Evolutionary conservation across 2,888 invertebrate species (phyloP).

Genomic region (Volucella bombylans): DNA sequence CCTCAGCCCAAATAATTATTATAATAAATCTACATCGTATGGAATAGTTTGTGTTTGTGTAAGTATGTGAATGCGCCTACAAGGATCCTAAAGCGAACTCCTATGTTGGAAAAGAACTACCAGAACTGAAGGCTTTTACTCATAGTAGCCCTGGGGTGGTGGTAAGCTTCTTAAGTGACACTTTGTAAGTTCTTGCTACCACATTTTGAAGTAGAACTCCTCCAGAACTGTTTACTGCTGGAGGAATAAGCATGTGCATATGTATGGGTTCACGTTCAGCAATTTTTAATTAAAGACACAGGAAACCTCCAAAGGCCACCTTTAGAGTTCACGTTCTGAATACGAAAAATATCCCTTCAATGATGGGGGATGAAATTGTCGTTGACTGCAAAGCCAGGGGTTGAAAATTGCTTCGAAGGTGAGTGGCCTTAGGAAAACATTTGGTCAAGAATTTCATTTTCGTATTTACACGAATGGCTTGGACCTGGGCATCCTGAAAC

Average conservation of each 20-base stretch:
- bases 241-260: background rate
- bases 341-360: background rate
- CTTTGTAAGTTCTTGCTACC: constrained; percentile 59
- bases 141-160: background rate
- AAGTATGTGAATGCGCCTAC: background rate
- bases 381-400: background rate
- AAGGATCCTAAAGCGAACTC: background rate
- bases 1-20: constrained; percentile 57
- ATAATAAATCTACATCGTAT: constrained; percentile 59
- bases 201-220: background rate
- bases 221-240: background rate
- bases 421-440: background rate
- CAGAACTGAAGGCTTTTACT: constrained; percentile 3
- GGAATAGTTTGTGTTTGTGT: constrained; percentile 37
- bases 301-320: constrained; percentile 33
- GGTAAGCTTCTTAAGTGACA: constrained; percentile 30
- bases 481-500: background rate
- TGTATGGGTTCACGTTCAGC: constrained; percentile 6
- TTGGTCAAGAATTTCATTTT: constrained; percentile 29
- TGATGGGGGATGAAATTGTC: background rate
- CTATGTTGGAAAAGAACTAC: constrained; percentile 33
- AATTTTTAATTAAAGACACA: constrained; percentile 61
- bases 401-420: background rate
- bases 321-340: constrained; percentile 31
- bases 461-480: background rate